Conservation (phyloP, 2,113 vertebrate species). For the Acrocephalus kingi region DNA sequence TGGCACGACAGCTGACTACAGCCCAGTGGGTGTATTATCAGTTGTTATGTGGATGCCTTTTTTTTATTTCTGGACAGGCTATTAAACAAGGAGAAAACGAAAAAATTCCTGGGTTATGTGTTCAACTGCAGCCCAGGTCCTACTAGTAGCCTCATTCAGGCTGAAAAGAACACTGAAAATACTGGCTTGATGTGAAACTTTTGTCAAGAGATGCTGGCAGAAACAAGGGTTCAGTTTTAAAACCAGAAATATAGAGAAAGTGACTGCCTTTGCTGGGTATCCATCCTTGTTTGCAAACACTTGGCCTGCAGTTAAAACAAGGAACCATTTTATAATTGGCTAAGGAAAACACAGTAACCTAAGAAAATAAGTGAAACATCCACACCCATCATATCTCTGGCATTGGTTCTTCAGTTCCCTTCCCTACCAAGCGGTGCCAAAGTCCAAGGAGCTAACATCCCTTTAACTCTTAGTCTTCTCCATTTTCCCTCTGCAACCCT, state of each 20-base stretch:
- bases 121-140: background rate
- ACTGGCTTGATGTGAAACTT: background rate
- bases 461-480: constrained; percentile 7
- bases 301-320: background rate
- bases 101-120: background rate
- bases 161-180: background rate
- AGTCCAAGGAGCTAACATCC: constrained; percentile 23
- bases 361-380: constrained; percentile 49
- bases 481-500: background rate
- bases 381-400: constrained; percentile 39
- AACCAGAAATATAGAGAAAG: background rate
- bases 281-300: constrained; percentile 8
- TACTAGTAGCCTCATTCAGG: background rate
- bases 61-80: background rate
- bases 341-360: constrained; percentile 12
- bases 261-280: background rate
- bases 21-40: background rate
- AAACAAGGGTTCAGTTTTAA: background rate
- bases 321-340: background rate
- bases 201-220: background rate
- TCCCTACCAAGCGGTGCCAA: background rate
- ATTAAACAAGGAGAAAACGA: background rate
- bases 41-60: background rate
- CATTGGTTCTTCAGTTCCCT: constrained; percentile 1
- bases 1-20: background rate